A percentile compares a stretch with the other conserved stretches of the same genome.
Evolutionary conservation across 1,140 invertebrate species (phyloP).

Genomic region (Antheraea pernyi): DNA sequence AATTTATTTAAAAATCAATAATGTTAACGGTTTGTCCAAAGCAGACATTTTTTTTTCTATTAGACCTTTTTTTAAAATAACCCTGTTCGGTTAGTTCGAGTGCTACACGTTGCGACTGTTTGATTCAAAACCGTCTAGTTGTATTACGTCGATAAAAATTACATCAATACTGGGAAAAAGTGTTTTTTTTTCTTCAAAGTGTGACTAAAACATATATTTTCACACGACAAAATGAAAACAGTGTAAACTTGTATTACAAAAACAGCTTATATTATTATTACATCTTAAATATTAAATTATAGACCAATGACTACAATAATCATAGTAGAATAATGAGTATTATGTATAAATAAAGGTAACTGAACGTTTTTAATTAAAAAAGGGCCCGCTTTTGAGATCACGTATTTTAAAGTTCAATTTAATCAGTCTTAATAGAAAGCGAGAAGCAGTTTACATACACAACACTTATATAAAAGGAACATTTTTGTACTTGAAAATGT

Average conservation of each 20-base stretch:
- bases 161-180: not conserved
- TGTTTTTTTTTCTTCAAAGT: not conserved
- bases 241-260: conserved; percentile 1
- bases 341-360: not conserved
- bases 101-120: too few species aligned
- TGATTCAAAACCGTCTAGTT: not conserved
- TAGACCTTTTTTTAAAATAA: too few species aligned
- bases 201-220: not conserved
- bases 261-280: not conserved
- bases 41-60: too few species aligned
- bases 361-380: not conserved
- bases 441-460: not conserved
- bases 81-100: too few species aligned
- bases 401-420: not conserved
- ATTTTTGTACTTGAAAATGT: not conserved
- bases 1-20: too few species aligned
- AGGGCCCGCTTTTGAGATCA: not conserved
- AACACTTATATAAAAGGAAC: not conserved
- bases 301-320: not conserved
- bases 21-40: too few species aligned
- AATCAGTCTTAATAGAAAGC: not conserved
- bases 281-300: not conserved
- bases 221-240: not conserved
- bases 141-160: not conserved
- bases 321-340: not conserved